Percentiles rank a stretch among this genome's conserved stretches.
These are phyloP conservation scores for Brienomyrus brachyistius DNA, from an alignment of 2,113 vertebrate species.

Conservation along the genomic window DNA sequence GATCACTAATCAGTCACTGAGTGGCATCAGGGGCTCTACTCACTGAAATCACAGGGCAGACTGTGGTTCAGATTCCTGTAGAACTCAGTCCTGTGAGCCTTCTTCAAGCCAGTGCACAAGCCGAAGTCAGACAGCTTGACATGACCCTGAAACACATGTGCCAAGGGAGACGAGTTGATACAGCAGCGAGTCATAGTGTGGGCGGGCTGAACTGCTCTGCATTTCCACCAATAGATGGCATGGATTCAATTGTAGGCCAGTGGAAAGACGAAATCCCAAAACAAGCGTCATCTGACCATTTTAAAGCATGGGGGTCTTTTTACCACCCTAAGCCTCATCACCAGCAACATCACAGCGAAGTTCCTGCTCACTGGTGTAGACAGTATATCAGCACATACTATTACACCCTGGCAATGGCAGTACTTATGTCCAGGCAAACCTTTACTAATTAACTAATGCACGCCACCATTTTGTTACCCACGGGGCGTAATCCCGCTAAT, in stretches of 20 bases:
- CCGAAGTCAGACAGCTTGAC: conserved; percentile 98
- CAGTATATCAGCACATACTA: background rate
- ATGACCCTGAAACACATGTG: conserved; percentile 66
- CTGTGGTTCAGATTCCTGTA: conserved; percentile 96
- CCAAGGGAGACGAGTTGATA: background rate
- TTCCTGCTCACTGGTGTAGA: background rate
- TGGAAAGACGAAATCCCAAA: background rate
- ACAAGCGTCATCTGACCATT: background rate
- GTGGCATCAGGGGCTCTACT: conserved; percentile 47
- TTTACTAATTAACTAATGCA: background rate
- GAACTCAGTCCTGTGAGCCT: conserved; percentile 93
- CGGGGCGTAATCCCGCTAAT: background rate
- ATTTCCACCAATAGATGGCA: background rate
- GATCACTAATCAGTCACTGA: background rate
- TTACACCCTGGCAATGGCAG: background rate
- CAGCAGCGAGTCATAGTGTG: background rate
- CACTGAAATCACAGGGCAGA: conserved; percentile 93
- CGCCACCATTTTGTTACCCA: background rate
- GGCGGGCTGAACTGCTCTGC: background rate
- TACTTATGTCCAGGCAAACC: background rate
- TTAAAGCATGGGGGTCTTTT: background rate
- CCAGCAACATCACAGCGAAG: background rate
- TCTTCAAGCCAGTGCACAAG: conserved; percentile 92
- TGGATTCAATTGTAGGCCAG: background rate
- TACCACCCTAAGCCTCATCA: background rate